phyloP scores from a whole-genome alignment of 1,140 invertebrate genomes.

The Drosophila auraria region DNA sequence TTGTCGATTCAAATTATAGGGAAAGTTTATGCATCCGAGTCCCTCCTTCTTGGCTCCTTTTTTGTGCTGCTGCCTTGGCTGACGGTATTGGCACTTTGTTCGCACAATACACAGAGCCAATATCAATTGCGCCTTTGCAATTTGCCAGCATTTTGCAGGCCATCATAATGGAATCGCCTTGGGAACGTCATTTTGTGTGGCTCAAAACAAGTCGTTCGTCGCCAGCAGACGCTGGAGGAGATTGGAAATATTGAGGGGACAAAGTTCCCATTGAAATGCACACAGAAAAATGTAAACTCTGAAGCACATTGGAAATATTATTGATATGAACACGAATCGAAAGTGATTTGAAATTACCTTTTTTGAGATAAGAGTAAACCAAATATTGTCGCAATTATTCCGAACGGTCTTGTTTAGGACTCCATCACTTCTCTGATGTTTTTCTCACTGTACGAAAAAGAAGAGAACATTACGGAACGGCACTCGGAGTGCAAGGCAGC shows the following conservation, averaged over 20 bases:
- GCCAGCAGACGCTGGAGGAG: slow-evolving; percentile 23
- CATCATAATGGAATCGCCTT: slow-evolving; percentile 80
- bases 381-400: background rate
- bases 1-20: slow-evolving; percentile 32
- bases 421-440: background rate
- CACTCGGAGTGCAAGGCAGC: slow-evolving; percentile 37
- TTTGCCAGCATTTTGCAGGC: slow-evolving; percentile 69
- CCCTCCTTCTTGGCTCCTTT: background rate
- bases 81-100: slow-evolving; percentile 49
- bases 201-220: slow-evolving; percentile 76
- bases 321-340: too few relatives aligned
- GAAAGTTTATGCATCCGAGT: slow-evolving; percentile 30
- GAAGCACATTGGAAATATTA: too few relatives aligned
- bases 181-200: slow-evolving; percentile 78
- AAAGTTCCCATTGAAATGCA: slow-evolving; percentile 30
- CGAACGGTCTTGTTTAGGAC: too few relatives aligned
- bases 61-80: slow-evolving; percentile 10
- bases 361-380: too few relatives aligned
- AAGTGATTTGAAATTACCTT: background rate
- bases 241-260: slow-evolving; percentile 20
- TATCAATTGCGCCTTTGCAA: slow-evolving; percentile 79
- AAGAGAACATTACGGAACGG: slow-evolving; percentile 2
- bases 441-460: background rate
- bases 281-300: background rate
- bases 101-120: slow-evolving; percentile 59